Base-by-base conservation (phyloP, 2,797 vertebrate genomes). In the Hoplostethus atlanticus region DNA sequence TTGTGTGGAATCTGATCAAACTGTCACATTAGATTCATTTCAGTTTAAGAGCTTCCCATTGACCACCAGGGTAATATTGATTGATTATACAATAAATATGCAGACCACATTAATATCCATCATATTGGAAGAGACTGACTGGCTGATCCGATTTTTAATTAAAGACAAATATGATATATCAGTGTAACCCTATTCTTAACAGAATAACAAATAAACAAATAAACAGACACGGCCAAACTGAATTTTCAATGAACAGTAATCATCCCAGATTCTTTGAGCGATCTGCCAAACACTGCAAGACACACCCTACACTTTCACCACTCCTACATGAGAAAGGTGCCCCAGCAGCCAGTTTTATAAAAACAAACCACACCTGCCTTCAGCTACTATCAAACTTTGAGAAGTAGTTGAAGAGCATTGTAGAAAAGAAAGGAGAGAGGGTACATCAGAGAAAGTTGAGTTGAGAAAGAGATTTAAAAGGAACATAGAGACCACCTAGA, bases 331-430 rank as follows among this genome's bases (percentile, higher is more conserved):
- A 36, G 46, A 47, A 4, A n/a, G 15, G 30, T 56, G 54, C 15
- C 30, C 31, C 30, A 36, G 15, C 30, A 56, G 12, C 56, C 16
- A 38, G 38, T 38, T 42, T 6, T 59, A 40, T 12, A 25, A 21
- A 59, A 59, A 59, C 36, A 42, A 40, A 40, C 56, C 56, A 59
- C 40, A 44, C 40, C 57, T 15, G 21, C 15, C 30, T 36, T 15
- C 28, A 56, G 11, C 28, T 31, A 34, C 30, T 47, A 40, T 21
- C 5, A 10, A 15, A 40, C 40, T 11, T 42, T 10, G 10, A 3
- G 40, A n/a, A 6, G 7, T 17, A 12, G 8, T 10, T 3, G 12
- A 9, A 54, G 1, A 54, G 1, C 4, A 13, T 10, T 28, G 3
- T 13, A 25, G 25, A 30, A 54, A 34, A 10, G 16, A 25, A 34